phyloP scores from a whole-genome alignment of 2,797 vertebrate species.

The Pseudotriccus pelzelni region DNA sequence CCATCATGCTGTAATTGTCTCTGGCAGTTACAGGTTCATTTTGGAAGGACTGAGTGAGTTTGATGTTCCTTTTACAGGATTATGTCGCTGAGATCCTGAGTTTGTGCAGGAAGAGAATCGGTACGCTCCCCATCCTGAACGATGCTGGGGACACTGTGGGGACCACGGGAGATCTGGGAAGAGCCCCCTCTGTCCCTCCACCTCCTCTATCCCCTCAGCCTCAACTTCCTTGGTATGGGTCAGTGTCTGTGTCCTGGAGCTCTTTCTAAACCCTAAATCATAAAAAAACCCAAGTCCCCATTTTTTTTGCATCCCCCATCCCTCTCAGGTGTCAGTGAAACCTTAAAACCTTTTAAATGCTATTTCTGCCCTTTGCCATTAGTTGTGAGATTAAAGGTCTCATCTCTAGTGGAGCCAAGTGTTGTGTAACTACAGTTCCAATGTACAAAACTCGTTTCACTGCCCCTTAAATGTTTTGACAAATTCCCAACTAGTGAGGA shows the following conservation, averaged over 20 bases:
- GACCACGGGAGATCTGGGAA: neutral
- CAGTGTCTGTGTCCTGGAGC: neutral
- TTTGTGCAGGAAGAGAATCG: neutral
- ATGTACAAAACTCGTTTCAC: neutral
- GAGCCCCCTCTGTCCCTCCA: neutral
- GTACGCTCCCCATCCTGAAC: neutral
- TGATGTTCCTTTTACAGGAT: neutral
- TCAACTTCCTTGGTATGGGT: neutral
- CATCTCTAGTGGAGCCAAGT: neutral
- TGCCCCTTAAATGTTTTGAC: neutral
- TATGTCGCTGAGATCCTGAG: neutral
- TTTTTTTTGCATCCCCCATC: fast-evolving
- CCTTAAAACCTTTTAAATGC: neutral
- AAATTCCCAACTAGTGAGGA: neutral
- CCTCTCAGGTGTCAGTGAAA: neutral
- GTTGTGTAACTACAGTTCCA: neutral
- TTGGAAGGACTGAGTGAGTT: neutral
- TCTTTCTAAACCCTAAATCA: neutral
- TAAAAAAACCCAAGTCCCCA: neutral
- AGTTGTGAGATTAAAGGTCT: neutral
- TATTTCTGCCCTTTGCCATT: neutral
- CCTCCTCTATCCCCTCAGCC: neutral
- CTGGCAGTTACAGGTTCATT: neutral
- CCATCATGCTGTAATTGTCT: fast-evolving
- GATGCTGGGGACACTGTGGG: neutral